Conservation (phyloP, 2,797 vertebrate species). For the Tachyglossus aculeatus region DNA sequence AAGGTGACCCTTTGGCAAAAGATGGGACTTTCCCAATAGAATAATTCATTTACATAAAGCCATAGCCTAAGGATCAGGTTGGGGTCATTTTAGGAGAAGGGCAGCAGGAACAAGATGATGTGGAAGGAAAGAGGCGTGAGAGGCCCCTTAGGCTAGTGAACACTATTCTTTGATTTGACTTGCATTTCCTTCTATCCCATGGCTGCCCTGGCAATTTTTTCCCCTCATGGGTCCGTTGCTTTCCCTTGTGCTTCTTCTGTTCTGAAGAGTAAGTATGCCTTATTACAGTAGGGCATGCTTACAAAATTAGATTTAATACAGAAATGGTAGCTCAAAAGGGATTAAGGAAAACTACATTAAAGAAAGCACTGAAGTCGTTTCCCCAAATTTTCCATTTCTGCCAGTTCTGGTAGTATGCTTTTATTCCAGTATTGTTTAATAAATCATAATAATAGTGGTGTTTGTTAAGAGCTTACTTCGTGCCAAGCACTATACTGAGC, state of each 20-base stretch:
- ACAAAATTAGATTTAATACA: not conserved
- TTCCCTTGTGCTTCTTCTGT: not conserved
- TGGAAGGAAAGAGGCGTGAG: not conserved
- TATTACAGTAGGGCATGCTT: not conserved
- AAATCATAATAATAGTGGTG: too few relatives aligned
- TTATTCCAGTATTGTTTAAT: not conserved
- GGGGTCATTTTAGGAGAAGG: constrained; percentile 21
- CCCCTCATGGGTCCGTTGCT: not conserved
- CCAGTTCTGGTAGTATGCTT: not conserved
- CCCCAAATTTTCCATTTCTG: not conserved
- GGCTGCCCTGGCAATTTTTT: too few relatives aligned
- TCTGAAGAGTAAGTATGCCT: not conserved
- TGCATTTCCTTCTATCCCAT: not conserved
- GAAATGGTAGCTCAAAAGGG: not conserved
- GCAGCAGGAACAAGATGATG: not conserved
- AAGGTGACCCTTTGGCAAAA: not conserved
- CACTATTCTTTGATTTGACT: not conserved
- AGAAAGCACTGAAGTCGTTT: too few relatives aligned
- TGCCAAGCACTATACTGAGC: too few relatives aligned
- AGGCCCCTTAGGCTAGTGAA: not conserved
- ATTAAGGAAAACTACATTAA: too few relatives aligned
- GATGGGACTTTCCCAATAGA: not conserved
- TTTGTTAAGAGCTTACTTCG: too few relatives aligned
- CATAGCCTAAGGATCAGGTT: not conserved
- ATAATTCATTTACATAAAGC: constrained; percentile 7